Conservation (phyloP, 2,888 invertebrate genomes). For the Micoletzkya japonica region DNA sequence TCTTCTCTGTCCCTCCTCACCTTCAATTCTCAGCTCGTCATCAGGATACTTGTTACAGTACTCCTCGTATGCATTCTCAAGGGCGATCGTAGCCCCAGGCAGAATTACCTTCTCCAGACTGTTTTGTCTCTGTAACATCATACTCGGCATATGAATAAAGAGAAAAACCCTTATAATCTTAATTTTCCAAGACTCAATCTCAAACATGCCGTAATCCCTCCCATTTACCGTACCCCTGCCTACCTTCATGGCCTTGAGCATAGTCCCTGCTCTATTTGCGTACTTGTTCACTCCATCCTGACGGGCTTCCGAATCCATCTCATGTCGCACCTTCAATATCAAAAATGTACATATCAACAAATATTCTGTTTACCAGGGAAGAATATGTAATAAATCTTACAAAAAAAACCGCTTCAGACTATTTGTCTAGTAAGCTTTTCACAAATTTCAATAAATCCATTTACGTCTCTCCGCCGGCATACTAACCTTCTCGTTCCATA, state of each 20-base stretch:
- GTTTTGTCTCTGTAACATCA: slow-evolving; percentile 8
- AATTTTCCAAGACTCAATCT: not conserved
- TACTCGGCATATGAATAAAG: too few relatives aligned
- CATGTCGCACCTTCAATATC: slow-evolving; percentile 8
- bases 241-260: slow-evolving; percentile 27
- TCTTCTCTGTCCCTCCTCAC: not conserved
- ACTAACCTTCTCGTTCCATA: slow-evolving; percentile 28
- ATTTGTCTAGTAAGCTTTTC: too few relatives aligned
- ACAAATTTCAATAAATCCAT: too few relatives aligned
- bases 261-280: slow-evolving; percentile 19
- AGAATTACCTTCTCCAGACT: slow-evolving; percentile 22
- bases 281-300: slow-evolving; percentile 26
- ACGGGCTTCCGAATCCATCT: slow-evolving; percentile 7
- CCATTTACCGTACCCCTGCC: slow-evolving; percentile 14
- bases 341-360: too few relatives aligned
- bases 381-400: not conserved
- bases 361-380: too few relatives aligned
- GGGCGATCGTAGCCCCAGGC: slow-evolving; percentile 8
- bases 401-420: too few relatives aligned
- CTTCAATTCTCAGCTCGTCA: slow-evolving; percentile 6
- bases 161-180: not conserved
- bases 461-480: too few relatives aligned
- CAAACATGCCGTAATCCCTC: not conserved
- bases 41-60: not conserved
- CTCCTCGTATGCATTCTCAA: slow-evolving; percentile 10